A percentile compares a stretch with the other conserved stretches of the same genome.
Evolutionary conservation across 2,113 vertebrate species (phyloP).

Genomic region (Sylvilagus bachmani): DNA sequence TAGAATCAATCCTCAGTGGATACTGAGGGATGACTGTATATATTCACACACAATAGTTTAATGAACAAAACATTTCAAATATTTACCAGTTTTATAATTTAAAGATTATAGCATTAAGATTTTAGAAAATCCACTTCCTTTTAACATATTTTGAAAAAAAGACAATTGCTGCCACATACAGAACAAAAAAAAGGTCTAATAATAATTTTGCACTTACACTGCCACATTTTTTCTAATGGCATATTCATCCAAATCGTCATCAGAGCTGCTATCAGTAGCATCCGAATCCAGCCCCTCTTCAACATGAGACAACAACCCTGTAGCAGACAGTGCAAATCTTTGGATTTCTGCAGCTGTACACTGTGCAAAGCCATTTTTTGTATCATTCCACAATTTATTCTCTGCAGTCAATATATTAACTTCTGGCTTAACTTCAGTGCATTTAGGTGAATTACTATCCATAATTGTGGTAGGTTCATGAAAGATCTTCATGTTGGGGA

Average conservation of each 20-base stretch:
- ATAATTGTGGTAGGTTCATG: slow-evolving; percentile 76
- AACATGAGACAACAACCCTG: slow-evolving; percentile 89
- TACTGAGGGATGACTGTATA: background rate
- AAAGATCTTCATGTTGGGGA: slow-evolving; percentile 83
- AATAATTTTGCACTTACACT: slow-evolving; percentile 92
- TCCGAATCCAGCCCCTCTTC: slow-evolving; percentile 95
- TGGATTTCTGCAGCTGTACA: slow-evolving; percentile 86
- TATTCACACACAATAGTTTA: background rate
- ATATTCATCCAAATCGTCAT: slow-evolving; percentile 90
- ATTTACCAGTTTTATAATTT: slow-evolving; percentile 48
- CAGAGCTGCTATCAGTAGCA: slow-evolving; percentile 96
- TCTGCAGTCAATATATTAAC: slow-evolving; percentile 39
- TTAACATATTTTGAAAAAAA: slow-evolving; percentile 54
- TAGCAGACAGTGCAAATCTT: slow-evolving; percentile 88
- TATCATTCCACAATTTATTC: slow-evolving; percentile 71
- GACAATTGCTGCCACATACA: background rate
- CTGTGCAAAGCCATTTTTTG: slow-evolving; percentile 71
- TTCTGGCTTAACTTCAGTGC: slow-evolving; percentile 82
- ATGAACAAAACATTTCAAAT: slow-evolving; percentile 45
- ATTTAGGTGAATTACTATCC: slow-evolving; percentile 80
- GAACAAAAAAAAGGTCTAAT: slow-evolving; percentile 71
- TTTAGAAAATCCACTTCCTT: slow-evolving; percentile 62
- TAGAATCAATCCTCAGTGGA: background rate
- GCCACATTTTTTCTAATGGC: slow-evolving; percentile 83
- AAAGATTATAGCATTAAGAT: slow-evolving; percentile 56